A percentile compares a stretch with the other conserved stretches of the same genome.
Conservation (phyloP, 1,140 invertebrate genomes). For the Rhagoletis pomonella region DNA sequence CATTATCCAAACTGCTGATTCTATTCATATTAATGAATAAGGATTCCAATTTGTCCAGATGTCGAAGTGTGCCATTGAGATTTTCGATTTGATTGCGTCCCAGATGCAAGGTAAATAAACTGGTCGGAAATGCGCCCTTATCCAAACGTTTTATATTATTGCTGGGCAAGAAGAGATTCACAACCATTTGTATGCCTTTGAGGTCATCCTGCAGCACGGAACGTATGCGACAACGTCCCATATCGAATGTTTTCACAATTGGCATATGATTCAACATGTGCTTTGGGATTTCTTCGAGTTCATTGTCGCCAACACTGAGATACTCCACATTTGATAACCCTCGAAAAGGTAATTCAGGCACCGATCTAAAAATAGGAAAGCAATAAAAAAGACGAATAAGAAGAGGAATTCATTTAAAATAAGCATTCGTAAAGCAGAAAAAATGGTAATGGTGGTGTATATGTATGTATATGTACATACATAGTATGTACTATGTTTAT, state of each 20-base stretch:
- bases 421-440: not conserved
- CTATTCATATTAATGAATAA: constrained; percentile 86
- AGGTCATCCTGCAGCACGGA: constrained; percentile 79
- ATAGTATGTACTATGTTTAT: not conserved
- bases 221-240: constrained; percentile 82
- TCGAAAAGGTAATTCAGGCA: constrained; percentile 82
- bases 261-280: constrained; percentile 83
- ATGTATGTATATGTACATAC: constrained; percentile 1
- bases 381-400: not conserved
- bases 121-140: constrained; percentile 79
- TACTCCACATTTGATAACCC: constrained; percentile 82
- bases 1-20: constrained; percentile 82
- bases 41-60: constrained; percentile 83
- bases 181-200: constrained; percentile 81
- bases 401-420: not conserved
- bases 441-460: constrained; percentile 18
- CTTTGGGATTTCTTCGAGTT: constrained; percentile 81
- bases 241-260: constrained; percentile 81
- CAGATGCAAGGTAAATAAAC: constrained; percentile 81
- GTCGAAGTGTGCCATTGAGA: constrained; percentile 83
- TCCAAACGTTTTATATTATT: constrained; percentile 83
- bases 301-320: constrained; percentile 84
- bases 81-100: constrained; percentile 82
- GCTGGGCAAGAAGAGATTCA: constrained; percentile 81
- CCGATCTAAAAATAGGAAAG: constrained; percentile 75